Evolutionary conservation across 2,797 vertebrate genomes (phyloP), one percentile per base, ranked within the genome.

Genomic region (Sandelia bainsii): DNA sequence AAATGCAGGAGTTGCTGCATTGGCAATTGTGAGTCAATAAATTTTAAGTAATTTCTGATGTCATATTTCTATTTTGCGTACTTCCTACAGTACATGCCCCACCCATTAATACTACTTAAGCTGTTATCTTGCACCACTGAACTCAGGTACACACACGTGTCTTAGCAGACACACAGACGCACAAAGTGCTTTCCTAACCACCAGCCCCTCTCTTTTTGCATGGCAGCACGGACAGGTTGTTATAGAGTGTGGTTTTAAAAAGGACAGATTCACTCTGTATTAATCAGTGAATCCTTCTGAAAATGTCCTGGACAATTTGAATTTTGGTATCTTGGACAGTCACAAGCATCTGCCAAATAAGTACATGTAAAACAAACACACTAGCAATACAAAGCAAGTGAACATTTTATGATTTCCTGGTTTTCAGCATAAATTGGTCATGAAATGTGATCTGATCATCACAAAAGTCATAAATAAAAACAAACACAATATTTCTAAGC

Each of bases 61-160:
- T 32, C 29, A 32, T 25, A 2, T 25, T 25, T 25, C 4, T 69
- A 51, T 60, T 44, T 61, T 61, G 23, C 34, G 39, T 11, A 27
- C 58, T 13, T 53, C 11, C 17, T 2, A 37, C 22, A 20, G 29
- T 23, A 37, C 17, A 37, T 5, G 40, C 11, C 3, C 8, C 27
- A 60, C n/a, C 12, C 53, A 57, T 57, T 57, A 57, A 39, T 37
- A 57, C n/a, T 16, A 54, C 53, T 39, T 37, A 34, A 54, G 32
- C 17, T 53, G 51, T 29, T 53, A 53, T 32, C 27, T 32, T 32
- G 29, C 29, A 37, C 29, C 29, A 34, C 11, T 20, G 19, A 5
- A 20, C 52, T 37, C 32, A 34, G 29, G 11, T 20, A 34, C 6
- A 34, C 2, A 34, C 29, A 17, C 37, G 4, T 39, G 37, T 34